Percentiles rank a stretch among this genome's conserved stretches.
These are phyloP conservation scores for Drosophila koepferae DNA, from an alignment of 2,888 invertebrate genomes.

Conservation along the genomic window DNA sequence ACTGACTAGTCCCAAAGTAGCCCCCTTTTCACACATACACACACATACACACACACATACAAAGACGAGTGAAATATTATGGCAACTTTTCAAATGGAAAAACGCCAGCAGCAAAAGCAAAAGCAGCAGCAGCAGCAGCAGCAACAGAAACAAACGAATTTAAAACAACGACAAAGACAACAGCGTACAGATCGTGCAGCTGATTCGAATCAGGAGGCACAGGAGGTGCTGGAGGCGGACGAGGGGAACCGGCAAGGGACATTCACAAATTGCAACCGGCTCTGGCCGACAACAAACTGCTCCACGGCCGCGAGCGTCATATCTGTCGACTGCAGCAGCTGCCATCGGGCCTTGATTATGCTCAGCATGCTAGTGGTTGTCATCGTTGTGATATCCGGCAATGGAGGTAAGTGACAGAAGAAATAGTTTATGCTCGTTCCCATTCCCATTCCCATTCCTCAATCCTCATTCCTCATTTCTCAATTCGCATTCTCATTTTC, in stretches of 20 bases:
- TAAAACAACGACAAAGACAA: constrained; percentile 65
- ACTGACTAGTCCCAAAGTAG: constrained; percentile 13
- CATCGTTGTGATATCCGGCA: constrained; percentile 81
- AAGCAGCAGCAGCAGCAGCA: constrained; percentile 27
- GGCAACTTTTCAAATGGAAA: constrained; percentile 82
- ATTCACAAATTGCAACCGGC: constrained; percentile 54
- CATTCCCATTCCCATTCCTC: not conserved
- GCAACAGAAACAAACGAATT: constrained; percentile 69
- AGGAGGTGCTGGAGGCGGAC: not conserved
- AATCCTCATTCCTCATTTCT: not conserved
- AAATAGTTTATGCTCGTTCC: not conserved
- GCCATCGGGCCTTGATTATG: constrained; percentile 73
- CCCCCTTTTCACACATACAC: constrained; percentile 4
- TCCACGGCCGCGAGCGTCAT: constrained; percentile 25
- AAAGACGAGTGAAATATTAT: constrained; percentile 76
- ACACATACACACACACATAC: not conserved
- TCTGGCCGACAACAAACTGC: constrained; percentile 48
- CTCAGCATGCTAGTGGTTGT: constrained; percentile 81
- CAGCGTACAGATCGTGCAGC: constrained; percentile 21
- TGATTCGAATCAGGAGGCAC: constrained; percentile 3
- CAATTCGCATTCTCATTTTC: not conserved
- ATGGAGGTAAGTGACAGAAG: constrained; percentile 75
- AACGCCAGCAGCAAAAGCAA: constrained; percentile 67
- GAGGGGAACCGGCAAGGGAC: constrained; percentile 11
- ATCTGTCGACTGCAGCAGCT: constrained; percentile 46